These are phyloP conservation scores for Drosophila kohkoa DNA, from an alignment of 1,140 invertebrate species.

Conservation along the genomic window DNA sequence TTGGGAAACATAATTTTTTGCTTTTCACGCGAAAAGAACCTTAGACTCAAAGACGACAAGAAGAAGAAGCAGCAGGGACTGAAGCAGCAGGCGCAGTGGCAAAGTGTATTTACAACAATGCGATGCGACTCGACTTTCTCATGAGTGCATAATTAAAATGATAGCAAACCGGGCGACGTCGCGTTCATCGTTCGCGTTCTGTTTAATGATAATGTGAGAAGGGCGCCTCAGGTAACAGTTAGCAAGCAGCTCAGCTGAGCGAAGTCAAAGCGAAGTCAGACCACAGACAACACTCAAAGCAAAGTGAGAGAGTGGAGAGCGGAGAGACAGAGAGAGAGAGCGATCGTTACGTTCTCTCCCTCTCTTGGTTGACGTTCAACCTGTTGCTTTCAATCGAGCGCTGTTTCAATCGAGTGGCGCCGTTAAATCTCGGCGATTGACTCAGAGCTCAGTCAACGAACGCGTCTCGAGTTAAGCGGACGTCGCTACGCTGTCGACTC, in stretches of 20 bases:
- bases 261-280: background rate
- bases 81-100: background rate
- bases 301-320: background rate
- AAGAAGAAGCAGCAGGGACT: background rate
- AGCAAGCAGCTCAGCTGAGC: constrained; percentile 3
- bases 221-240: constrained; percentile 72
- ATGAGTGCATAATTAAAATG: constrained; percentile 75
- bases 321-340: background rate
- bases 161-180: constrained; percentile 64
- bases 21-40: constrained; percentile 57
- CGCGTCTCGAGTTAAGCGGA: constrained; percentile 71
- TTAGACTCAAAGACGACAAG: constrained; percentile 18
- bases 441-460: constrained; percentile 72
- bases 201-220: constrained; percentile 76
- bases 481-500: constrained; percentile 49
- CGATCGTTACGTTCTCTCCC: constrained; percentile 1
- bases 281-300: background rate
- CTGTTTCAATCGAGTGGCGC: constrained; percentile 49
- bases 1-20: constrained; percentile 53
- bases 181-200: constrained; percentile 61
- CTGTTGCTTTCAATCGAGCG: constrained; percentile 67
- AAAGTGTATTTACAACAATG: constrained; percentile 57
- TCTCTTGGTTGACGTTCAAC: constrained; percentile 56
- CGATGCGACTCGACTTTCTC: constrained; percentile 58
- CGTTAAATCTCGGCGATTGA: constrained; percentile 64